Evolutionary conservation across 2,888 invertebrate genomes (phyloP), one percentile per base, ranked within the genome.

Genomic region (Melinaea marsaeus): DNA sequence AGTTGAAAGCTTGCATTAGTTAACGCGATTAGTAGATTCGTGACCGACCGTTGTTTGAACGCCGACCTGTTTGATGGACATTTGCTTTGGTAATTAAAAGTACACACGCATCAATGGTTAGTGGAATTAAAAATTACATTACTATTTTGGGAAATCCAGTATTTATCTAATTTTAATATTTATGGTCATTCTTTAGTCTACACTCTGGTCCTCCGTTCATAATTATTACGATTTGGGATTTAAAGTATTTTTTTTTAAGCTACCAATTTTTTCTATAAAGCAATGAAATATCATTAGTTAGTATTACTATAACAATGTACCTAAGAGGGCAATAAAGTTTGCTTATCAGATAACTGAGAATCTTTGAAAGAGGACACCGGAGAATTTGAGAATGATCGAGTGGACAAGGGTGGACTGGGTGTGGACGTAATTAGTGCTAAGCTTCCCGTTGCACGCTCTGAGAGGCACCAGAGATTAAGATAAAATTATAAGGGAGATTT

Each of bases 31-130:
- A 85, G 82, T 76, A 74, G 73, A 76, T 75, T 76, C 79, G 82
- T 86, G 87, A 88, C 85, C 84, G 80, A 79, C 79, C 80, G 73
- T 75, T 80, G 80, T 84, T 85, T 84, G 81, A 75, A 74, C 77
- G 76, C 77, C 74, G 79, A 80, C 80, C 79, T 79, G 78, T 80
- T 81, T 80, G 76, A 72, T 71, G 73, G 74, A 79, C 80, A 79
- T 85, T 85, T 84, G 84, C 79, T 81, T 81, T 81, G 77, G 80
- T 84, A 82, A 85, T 85, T 82, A 84, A 81, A 83, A 79, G 81
- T 78, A 67, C 64, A 68, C 67, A 67, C 46, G 63, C 69, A 61
- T 71, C 61, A 65, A 60, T 64, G 60, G 60, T 61, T 56, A 47
- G 45, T 7, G 32, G 45, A 35, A 42, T 45, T 22, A 51, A 51